Conservation (phyloP, 2,113 vertebrate species). For the Acrocephalus kingi region DNA sequence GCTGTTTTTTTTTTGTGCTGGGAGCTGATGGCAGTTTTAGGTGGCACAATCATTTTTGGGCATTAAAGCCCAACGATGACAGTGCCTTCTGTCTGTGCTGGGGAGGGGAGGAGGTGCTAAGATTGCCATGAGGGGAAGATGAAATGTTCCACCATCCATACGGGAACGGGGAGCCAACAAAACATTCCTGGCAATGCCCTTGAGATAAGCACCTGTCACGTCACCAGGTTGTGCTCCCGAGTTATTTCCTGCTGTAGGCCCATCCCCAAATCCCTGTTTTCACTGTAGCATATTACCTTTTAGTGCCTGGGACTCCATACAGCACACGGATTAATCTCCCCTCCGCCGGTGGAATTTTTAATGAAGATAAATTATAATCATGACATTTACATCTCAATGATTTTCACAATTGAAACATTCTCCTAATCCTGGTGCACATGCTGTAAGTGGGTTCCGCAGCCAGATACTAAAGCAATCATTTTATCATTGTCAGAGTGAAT, state of each 20-base stretch:
- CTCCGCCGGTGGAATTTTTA: conserved; percentile 43
- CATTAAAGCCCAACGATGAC: not conserved
- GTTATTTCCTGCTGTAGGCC: not conserved
- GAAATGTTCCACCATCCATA: not conserved
- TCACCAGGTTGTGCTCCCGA: not conserved
- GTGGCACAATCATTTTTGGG: not conserved
- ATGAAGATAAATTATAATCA: conserved; percentile 61
- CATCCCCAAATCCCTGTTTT: not conserved
- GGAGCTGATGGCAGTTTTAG: not conserved
- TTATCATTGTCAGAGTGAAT: conserved; percentile 66
- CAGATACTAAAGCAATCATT: conserved; percentile 61
- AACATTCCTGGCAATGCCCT: conserved; percentile 15
- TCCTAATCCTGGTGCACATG: conserved; percentile 27
- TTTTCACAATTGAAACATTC: conserved; percentile 53
- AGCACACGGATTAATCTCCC: conserved; percentile 12
- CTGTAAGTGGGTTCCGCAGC: conserved; percentile 49
- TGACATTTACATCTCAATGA: conserved; percentile 71
- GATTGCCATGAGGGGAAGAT: not conserved
- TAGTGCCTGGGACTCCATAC: not conserved
- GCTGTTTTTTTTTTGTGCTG: not conserved
- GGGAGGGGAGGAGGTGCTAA: not conserved
- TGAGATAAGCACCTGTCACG: conserved; percentile 45
- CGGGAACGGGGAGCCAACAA: not conserved
- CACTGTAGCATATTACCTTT: not conserved
- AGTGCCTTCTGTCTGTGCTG: not conserved